phyloP scores from a whole-genome alignment of 2,888 invertebrate genomes.

The Tachystola acroxantha region DNA sequence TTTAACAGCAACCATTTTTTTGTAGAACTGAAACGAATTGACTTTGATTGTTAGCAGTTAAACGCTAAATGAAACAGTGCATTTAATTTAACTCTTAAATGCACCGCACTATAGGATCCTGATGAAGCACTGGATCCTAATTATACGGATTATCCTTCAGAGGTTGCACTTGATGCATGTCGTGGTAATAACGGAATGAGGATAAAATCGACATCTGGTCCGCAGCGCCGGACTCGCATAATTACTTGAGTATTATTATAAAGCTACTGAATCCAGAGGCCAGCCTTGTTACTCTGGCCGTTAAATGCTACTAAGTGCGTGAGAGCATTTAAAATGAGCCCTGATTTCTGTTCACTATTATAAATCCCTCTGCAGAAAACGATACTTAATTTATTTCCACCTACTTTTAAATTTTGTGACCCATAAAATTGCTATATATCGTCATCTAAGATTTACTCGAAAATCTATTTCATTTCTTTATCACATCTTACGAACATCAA shows the following conservation, averaged over 20 bases:
- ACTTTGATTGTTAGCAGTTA: neutral
- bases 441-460: no score
- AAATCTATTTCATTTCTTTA: no score
- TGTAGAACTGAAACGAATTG: neutral
- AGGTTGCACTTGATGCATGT: constrained; percentile 23
- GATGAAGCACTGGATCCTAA: constrained; percentile 36
- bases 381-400: no score
- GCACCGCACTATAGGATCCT: constrained; percentile 19
- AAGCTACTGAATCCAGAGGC: constrained; percentile 61
- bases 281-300: constrained; percentile 30
- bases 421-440: no score
- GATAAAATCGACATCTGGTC: constrained; percentile 54
- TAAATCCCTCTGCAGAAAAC: neutral
- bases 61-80: constrained; percentile 14
- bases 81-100: constrained; percentile 12
- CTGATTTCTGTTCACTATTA: constrained; percentile 6
- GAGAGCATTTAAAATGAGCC: constrained; percentile 33
- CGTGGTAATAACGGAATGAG: constrained; percentile 43
- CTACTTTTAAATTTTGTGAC: no score
- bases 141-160: constrained; percentile 12
- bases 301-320: constrained; percentile 35
- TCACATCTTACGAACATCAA: no score
- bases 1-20: neutral
- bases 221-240: constrained; percentile 38
- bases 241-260: constrained; percentile 55